Conservation (phyloP, 2,888 invertebrate genomes). For the Philereme transversata region DNA sequence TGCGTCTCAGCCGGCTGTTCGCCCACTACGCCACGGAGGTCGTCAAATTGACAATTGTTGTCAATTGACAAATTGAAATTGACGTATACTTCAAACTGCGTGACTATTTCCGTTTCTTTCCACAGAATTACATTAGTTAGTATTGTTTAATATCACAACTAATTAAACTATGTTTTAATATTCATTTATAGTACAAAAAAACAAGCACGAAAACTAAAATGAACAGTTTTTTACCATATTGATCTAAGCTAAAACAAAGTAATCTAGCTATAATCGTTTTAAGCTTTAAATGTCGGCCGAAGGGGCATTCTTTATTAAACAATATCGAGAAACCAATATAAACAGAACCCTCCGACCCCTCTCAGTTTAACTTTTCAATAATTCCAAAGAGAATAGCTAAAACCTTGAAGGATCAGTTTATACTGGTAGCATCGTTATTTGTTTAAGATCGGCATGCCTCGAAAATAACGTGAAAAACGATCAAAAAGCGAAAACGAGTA, state of each 20-base stretch:
- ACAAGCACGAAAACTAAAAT: too few relatives aligned
- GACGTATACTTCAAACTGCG: too few relatives aligned
- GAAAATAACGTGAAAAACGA: slow-evolving; percentile 73
- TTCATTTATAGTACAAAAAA: too few relatives aligned
- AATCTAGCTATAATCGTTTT: slow-evolving; percentile 4
- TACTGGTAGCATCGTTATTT: slow-evolving; percentile 57
- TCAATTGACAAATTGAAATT: too few relatives aligned
- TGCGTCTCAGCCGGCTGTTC: too few relatives aligned
- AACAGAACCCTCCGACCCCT: slow-evolving; percentile 25
- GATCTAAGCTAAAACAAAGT: neutral
- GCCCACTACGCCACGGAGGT: too few relatives aligned
- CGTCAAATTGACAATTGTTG: too few relatives aligned
- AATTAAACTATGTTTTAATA: too few relatives aligned
- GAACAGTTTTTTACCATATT: too few relatives aligned
- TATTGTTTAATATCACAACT: too few relatives aligned
- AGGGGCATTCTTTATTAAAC: slow-evolving; percentile 61
- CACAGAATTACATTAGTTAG: too few relatives aligned
- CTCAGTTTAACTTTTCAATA: slow-evolving; percentile 31
- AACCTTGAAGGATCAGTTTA: slow-evolving; percentile 44
- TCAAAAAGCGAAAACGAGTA: slow-evolving; percentile 76
- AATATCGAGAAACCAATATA: slow-evolving; percentile 42
- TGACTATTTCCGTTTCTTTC: too few relatives aligned
- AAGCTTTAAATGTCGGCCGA: slow-evolving; percentile 36
- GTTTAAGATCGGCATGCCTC: slow-evolving; percentile 63
- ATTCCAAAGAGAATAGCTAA: slow-evolving; percentile 29